These are phyloP conservation scores for Emmelina monodactyla DNA, from an alignment of 2,888 invertebrate species.

Conservation along the genomic window DNA sequence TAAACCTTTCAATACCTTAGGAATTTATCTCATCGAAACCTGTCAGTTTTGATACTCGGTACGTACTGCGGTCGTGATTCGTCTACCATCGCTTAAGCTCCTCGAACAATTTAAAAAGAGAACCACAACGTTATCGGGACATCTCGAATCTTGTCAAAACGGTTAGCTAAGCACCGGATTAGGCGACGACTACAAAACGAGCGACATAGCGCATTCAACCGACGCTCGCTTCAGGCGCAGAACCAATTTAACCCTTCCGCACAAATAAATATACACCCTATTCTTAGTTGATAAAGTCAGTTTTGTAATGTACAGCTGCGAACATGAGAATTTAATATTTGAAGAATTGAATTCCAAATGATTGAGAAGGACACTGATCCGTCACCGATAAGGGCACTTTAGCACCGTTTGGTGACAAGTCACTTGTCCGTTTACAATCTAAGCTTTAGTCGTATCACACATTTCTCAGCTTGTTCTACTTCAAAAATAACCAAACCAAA, in stretches of 20 bases:
- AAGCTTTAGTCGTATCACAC: constrained; percentile 45
- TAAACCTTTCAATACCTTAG: too few species aligned
- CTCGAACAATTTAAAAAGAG: constrained; percentile 19
- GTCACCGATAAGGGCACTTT: constrained; percentile 56
- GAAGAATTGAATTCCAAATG: constrained; percentile 4
- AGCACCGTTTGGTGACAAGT: constrained; percentile 55
- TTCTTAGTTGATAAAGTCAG: too few species aligned
- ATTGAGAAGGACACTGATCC: constrained; percentile 56
- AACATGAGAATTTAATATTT: not conserved
- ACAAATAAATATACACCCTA: too few species aligned
- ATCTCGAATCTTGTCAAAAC: constrained; percentile 61
- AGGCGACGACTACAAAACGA: constrained; percentile 57
- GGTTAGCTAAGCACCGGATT: constrained; percentile 61
- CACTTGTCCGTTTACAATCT: constrained; percentile 23
- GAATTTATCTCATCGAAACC: too few species aligned
- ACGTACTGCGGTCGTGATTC: too few species aligned
- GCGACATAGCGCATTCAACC: constrained; percentile 32
- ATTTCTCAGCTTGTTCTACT: constrained; percentile 21
- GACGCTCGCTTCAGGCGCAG: constrained; percentile 12
- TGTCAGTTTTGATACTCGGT: too few species aligned
- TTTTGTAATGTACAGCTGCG: not conserved
- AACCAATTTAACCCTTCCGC: too few species aligned
- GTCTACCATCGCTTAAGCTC: too few species aligned
- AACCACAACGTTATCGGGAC: constrained; percentile 32
- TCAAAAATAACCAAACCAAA: too few species aligned